These are phyloP conservation scores for Galaxea fascicularis DNA, from an alignment of 92 coral and sea anemone species.

Conservation along the genomic window DNA sequence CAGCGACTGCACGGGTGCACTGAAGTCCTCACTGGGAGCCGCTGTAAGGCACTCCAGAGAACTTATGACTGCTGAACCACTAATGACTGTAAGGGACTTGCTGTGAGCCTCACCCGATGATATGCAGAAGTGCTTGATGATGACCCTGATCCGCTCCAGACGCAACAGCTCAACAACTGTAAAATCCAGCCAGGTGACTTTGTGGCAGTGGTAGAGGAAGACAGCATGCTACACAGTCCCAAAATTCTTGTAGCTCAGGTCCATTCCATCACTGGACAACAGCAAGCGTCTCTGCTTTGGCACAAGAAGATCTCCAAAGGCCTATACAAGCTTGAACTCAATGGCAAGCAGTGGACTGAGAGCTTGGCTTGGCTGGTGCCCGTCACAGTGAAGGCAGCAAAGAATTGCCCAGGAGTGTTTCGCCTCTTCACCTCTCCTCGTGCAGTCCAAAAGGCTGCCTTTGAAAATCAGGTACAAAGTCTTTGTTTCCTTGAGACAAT, in stretches of 20 bases:
- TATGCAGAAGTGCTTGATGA: neutral
- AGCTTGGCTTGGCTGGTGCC: neutral
- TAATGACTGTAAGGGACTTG: neutral
- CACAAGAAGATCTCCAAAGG: neutral
- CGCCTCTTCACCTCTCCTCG: neutral
- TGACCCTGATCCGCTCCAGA: no score
- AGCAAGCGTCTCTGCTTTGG: conserved; percentile 10
- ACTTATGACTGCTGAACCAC: conserved; percentile 5
- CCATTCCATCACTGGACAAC: neutral
- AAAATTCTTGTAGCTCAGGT: neutral
- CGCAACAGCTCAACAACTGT: neutral
- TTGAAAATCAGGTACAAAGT: no score
- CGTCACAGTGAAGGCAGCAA: neutral
- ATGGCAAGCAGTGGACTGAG: conserved; percentile 5
- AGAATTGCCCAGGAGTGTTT: neutral
- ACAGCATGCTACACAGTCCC: neutral
- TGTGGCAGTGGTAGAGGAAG: neutral
- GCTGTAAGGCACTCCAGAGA: neutral
- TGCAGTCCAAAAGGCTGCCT: conserved; percentile 5
- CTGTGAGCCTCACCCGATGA: neutral
- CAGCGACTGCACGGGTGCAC: neutral
- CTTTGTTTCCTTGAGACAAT: no score
- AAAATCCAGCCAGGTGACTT: neutral
- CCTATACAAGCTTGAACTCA: neutral
- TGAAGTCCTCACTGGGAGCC: neutral